Evolutionary conservation across 2,888 invertebrate genomes (phyloP), one percentile per base, ranked within the genome.

Genomic region (Oxytorus armatus): DNA sequence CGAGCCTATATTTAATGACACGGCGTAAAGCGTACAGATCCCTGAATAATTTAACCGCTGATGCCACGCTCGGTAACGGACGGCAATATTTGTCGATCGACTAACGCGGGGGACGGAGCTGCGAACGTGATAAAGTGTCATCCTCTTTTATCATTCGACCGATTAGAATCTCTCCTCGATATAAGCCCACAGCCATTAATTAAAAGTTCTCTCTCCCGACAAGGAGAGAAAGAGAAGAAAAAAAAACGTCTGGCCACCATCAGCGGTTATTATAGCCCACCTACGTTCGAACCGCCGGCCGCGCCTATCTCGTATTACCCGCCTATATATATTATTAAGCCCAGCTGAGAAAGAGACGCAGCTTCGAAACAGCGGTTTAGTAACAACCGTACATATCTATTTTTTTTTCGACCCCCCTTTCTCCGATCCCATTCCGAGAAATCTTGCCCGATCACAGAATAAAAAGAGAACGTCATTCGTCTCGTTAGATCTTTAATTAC

Each of bases 161-260:
- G 74, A 79, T 79, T 79, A 65, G 63, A 65, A 65, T 51, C 42
- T 53, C 21, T 36, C 65, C 21, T 36, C 65, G 53, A 70, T 76
- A 70, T 25, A 44, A 39, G 70, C 65, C 49, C 70, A 36, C 47
- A 66, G 47, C 79, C 70, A 70, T 76, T 79, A 79, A 79, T 79
- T 79, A 79, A 72, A 76, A 66, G 53, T 49, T 42, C n/a, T 53
- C 57, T n/a, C n/a, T n/a, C n/a, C n/a, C n/a, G n/a, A n/a, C n/a
- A n/a, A n/a, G n/a, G n/a, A n/a, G 49, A 47, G 51, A 47, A 36
- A 23, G 16, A 25, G 44, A 10, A 49, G 42, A 14, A 39, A 63
- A 55, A 51, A 70, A 70, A 47, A 59, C 25, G 70, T 72, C 51
- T 44, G 75, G 39, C 75, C 14, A 25, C 25, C 10, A 11, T 23